phyloP scores from a whole-genome alignment of 2,113 vertebrate species.

The Pica pica region DNA sequence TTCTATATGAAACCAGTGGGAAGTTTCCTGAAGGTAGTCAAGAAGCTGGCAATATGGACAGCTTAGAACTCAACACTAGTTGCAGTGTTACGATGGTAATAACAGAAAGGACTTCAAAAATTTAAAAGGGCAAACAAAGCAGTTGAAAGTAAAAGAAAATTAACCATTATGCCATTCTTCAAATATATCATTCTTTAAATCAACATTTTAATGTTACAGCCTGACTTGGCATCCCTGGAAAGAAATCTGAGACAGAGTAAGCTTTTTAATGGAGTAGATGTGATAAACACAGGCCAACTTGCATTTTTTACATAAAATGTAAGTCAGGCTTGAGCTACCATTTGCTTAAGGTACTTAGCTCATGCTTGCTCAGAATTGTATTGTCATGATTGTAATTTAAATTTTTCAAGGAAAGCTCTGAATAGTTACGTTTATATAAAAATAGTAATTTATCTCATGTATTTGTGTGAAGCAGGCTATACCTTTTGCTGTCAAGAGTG shows the following conservation, averaged over 20 bases:
- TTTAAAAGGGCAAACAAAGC: not conserved
- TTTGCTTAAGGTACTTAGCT: not conserved
- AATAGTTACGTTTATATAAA: not conserved
- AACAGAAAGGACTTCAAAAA: not conserved
- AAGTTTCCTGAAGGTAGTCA: not conserved
- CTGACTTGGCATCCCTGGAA: not conserved
- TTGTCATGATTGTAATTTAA: slow-evolving; percentile 14
- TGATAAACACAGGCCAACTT: not conserved
- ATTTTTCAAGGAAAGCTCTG: slow-evolving; percentile 11
- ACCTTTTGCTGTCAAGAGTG: not conserved
- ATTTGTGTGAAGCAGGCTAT: not conserved
- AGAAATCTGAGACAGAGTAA: not conserved
- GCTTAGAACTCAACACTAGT: not conserved
- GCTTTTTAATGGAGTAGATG: not conserved
- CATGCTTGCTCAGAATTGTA: not conserved
- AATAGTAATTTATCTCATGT: not conserved
- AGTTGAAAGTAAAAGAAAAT: not conserved
- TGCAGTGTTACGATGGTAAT: not conserved
- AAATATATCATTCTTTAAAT: not conserved
- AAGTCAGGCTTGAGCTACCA: not conserved
- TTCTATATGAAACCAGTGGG: not conserved
- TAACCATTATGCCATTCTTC: not conserved
- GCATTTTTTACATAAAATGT: not conserved
- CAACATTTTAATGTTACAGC: not conserved
- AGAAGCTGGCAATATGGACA: not conserved